Percentiles rank a stretch among this genome's conserved stretches.
Evolutionary conservation across 2,888 invertebrate genomes (phyloP).

Genomic region (Diabrotica balteata): DNA sequence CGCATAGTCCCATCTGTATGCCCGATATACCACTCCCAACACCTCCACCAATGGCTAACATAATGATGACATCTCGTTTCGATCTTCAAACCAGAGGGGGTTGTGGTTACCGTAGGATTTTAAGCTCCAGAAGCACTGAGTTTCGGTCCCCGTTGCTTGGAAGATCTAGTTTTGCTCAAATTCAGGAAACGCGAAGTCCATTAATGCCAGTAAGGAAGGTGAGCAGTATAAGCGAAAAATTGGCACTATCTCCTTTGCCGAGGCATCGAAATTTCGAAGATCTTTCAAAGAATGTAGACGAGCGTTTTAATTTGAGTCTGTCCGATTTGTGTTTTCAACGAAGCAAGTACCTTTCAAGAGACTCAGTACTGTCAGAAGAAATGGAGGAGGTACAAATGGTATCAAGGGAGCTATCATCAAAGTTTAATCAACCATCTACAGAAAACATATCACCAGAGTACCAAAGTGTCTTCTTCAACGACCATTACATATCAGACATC

Average conservation of each 20-base stretch:
- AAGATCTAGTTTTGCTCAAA: conserved; percentile 29
- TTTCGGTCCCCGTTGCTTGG: conserved; percentile 47
- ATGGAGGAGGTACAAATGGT: conserved; percentile 55
- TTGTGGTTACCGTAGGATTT: conserved; percentile 53
- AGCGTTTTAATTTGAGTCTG: conserved; percentile 31
- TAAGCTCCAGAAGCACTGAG: conserved; percentile 52
- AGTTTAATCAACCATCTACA: conserved; percentile 19
- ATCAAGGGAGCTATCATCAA: conserved; percentile 46
- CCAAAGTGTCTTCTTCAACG: conserved; percentile 53
- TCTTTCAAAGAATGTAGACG: conserved; percentile 38
- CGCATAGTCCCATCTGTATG: conserved; percentile 46
- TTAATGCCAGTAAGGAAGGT: conserved; percentile 20
- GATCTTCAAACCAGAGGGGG: conserved; percentile 52
- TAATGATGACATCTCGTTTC: conserved; percentile 56
- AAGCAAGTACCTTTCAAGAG: conserved; percentile 53
- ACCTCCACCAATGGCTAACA: conserved; percentile 59
- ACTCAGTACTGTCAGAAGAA: conserved; percentile 54
- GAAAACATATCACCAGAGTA: conserved; percentile 47
- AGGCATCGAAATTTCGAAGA: conserved; percentile 50
- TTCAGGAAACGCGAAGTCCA: conserved; percentile 30
- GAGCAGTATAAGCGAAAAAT: conserved; percentile 34
- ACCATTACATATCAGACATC: conserved; percentile 59
- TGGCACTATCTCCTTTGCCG: conserved; percentile 47
- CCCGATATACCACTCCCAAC: conserved; percentile 57
- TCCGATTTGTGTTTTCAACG: conserved; percentile 13